phyloP scores from a whole-genome alignment of 2,113 vertebrate genomes.

The Eptatretus burgeri region DNA sequence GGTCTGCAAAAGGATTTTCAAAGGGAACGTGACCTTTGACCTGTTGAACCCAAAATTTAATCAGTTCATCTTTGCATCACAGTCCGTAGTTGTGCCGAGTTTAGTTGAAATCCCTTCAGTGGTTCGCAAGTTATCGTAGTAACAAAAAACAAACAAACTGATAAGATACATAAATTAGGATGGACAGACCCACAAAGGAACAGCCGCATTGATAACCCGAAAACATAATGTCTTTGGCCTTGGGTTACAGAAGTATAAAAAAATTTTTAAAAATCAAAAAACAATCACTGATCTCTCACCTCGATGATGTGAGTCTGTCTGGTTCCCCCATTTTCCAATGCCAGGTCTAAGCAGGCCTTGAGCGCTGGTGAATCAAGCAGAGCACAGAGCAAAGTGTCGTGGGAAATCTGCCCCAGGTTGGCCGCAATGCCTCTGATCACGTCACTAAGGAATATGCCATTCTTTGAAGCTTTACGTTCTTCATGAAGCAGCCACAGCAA shows the following conservation, averaged over 20 bases:
- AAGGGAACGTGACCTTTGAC: too few relatives aligned
- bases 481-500: constrained; percentile 34
- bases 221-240: not conserved
- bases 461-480: constrained; percentile 39
- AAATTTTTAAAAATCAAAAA: not conserved
- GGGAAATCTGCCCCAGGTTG: constrained; percentile 27
- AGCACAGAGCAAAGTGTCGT: constrained; percentile 39
- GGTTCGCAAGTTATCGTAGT: too few relatives aligned
- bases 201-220: not conserved
- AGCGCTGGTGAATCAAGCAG: constrained; percentile 26
- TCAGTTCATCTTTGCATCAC: too few relatives aligned
- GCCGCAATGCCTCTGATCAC: constrained; percentile 30
- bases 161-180: too few relatives aligned
- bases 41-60: too few relatives aligned
- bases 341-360: constrained; percentile 37
- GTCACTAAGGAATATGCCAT: constrained; percentile 46
- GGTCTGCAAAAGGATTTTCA: too few relatives aligned
- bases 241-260: not conserved
- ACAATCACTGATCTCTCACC: constrained; percentile 20
- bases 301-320: constrained; percentile 44
- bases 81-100: too few relatives aligned
- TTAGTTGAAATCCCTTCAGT: too few relatives aligned
- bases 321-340: constrained; percentile 31
- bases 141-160: too few relatives aligned
- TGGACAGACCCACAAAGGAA: too few relatives aligned